Evolutionary conservation across 2,113 vertebrate genomes (phyloP).

Genomic region (Synodontis membranacea): DNA sequence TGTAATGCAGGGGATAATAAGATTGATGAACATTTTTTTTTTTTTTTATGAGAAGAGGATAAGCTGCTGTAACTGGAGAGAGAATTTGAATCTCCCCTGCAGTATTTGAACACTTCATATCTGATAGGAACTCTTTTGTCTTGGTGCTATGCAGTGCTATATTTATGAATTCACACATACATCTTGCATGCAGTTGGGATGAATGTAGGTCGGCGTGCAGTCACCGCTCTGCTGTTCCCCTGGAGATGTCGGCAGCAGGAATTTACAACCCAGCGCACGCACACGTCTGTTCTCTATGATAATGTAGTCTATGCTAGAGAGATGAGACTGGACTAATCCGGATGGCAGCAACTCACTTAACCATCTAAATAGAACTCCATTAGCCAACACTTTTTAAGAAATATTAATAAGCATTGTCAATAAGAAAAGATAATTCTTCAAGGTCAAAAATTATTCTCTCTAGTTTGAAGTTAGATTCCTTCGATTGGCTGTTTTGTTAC

Average conservation of each 20-base stretch:
- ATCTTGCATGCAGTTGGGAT: slow-evolving; percentile 57
- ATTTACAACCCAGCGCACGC: slow-evolving; percentile 73
- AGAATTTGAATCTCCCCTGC: slow-evolving; percentile 21
- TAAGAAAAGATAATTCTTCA: slow-evolving; percentile 73
- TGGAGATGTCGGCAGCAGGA: slow-evolving; percentile 70
- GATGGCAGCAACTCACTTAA: slow-evolving; percentile 71
- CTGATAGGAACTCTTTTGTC: slow-evolving; percentile 50
- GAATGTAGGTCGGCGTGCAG: slow-evolving; percentile 73
- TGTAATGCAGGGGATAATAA: slow-evolving; percentile 6
- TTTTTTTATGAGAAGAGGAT: slow-evolving; percentile 17
- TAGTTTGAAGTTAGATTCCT: slow-evolving; percentile 62
- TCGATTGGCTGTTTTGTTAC: slow-evolving; percentile 53
- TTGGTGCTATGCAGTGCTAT: slow-evolving; percentile 33
- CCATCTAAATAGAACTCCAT: slow-evolving; percentile 73
- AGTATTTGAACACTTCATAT: background rate
- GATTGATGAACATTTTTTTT: slow-evolving; percentile 22
- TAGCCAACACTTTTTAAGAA: slow-evolving; percentile 72
- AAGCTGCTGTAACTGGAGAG: slow-evolving; percentile 11
- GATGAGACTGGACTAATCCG: slow-evolving; percentile 72
- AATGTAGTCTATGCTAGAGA: slow-evolving; percentile 66
- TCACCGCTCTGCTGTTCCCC: slow-evolving; percentile 68
- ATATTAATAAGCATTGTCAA: slow-evolving; percentile 76
- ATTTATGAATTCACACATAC: slow-evolving; percentile 48
- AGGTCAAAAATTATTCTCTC: slow-evolving; percentile 70
- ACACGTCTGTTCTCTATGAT: slow-evolving; percentile 73